These are phyloP conservation scores for Steinernema carpocapsae DNA, from an alignment of 2,888 invertebrate species.

Conservation along the genomic window DNA sequence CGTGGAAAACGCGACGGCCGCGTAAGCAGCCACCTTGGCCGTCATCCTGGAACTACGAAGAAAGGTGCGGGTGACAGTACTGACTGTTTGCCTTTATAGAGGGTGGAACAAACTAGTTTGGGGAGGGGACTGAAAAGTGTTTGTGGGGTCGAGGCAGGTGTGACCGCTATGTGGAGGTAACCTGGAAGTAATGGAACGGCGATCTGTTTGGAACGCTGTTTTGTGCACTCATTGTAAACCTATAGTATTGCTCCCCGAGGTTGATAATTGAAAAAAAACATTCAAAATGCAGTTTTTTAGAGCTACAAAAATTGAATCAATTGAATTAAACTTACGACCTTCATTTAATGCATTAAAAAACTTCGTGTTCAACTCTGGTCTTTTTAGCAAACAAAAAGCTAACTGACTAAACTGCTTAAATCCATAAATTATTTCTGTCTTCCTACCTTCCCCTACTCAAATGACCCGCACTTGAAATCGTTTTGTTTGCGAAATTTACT, in stretches of 20 bases:
- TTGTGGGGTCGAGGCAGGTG: not conserved
- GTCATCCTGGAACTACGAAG: not conserved
- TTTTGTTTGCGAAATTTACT: slow-evolving; percentile 16
- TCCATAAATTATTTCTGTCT: too few relatives aligned
- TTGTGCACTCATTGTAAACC: too few relatives aligned
- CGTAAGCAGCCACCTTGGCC: slow-evolving; percentile 18
- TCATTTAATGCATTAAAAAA: too few relatives aligned
- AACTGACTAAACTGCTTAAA: too few relatives aligned
- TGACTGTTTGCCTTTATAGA: not conserved
- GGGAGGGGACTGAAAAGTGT: not conserved
- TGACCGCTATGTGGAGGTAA: not conserved
- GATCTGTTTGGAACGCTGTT: not conserved
- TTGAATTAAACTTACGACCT: too few relatives aligned
- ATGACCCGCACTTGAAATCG: not conserved
- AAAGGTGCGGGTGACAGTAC: not conserved
- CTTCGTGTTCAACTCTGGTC: too few relatives aligned
- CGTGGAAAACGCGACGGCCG: slow-evolving; percentile 9
- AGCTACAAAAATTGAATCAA: too few relatives aligned
- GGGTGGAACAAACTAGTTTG: not conserved
- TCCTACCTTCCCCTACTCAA: too few relatives aligned
- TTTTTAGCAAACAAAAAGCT: too few relatives aligned
- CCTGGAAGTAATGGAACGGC: not conserved
- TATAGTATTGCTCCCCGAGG: too few relatives aligned
- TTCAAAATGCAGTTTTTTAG: too few relatives aligned
- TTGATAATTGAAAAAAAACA: too few relatives aligned